Evolutionary conservation across 2,113 vertebrate genomes (phyloP).

Genomic region (Heloderma charlesbogerti): DNA sequence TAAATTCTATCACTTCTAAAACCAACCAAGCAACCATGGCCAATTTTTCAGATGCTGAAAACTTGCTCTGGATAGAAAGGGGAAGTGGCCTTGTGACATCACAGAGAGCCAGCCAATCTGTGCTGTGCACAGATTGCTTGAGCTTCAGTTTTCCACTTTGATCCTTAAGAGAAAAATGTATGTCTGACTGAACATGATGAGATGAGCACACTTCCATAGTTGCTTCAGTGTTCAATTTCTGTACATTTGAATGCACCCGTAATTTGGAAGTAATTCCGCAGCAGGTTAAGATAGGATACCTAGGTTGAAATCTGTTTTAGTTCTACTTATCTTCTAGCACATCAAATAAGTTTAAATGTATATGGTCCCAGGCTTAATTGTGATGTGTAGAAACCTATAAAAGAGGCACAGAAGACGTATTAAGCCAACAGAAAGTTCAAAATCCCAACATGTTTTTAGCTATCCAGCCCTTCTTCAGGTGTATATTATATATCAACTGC

Average conservation of each 20-base stretch:
- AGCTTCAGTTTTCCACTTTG: not conserved
- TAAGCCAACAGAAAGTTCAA: not conserved
- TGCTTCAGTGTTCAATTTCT: not conserved
- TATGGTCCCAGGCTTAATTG: not conserved
- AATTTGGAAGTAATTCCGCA: not conserved
- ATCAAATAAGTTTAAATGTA: not conserved
- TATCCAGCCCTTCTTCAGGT: not conserved
- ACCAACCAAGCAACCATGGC: not conserved
- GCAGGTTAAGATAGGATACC: not conserved
- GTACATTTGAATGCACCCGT: not conserved
- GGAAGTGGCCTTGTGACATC: not conserved
- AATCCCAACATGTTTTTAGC: not conserved
- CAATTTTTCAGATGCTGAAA: not conserved
- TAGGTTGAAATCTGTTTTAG: not conserved
- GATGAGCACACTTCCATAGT: not conserved
- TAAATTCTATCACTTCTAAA: not conserved
- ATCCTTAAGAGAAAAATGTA: not conserved
- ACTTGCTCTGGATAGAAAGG: not conserved
- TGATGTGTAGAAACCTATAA: not conserved
- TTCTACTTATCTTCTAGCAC: not conserved
- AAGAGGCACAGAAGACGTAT: not conserved
- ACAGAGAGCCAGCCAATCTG: too few relatives aligned
- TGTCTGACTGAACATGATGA: not conserved
- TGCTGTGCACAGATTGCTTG: not conserved
- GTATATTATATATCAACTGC: not conserved